Conservation (phyloP, 2,888 invertebrate species). For the Drosophila putrida region DNA sequence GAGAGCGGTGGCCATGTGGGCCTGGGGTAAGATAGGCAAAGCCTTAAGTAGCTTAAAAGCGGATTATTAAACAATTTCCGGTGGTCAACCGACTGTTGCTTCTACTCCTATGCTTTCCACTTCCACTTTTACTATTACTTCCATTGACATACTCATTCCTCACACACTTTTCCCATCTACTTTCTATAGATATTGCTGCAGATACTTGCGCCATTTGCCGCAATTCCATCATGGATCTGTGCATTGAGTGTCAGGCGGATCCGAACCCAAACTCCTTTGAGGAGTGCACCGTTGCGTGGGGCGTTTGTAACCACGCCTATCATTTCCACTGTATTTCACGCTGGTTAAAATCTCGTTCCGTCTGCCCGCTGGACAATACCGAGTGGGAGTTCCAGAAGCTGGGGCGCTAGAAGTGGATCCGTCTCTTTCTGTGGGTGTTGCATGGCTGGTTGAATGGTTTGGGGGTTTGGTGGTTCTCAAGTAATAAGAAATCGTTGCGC, state of each 20-base stretch:
- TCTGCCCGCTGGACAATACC: conserved; percentile 99
- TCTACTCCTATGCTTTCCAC: background rate
- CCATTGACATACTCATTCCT: background rate
- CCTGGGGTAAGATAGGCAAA: conserved; percentile 89
- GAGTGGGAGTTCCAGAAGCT: conserved; percentile 99
- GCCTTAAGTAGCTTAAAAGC: conserved; percentile 44
- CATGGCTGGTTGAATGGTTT: background rate
- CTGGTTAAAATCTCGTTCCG: conserved; percentile 99
- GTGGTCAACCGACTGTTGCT: conserved; percentile 2
- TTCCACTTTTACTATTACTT: background rate
- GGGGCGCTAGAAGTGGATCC: conserved; percentile 84
- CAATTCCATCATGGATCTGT: conserved; percentile 59
- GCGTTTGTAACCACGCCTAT: conserved; percentile 99
- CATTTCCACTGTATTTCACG: conserved; percentile 99
- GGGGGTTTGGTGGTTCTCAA: conserved; percentile 12
- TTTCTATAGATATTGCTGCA: conserved; percentile 87
- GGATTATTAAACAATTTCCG: conserved; percentile 69
- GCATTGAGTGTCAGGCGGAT: conserved; percentile 58
- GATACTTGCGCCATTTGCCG: conserved; percentile 59
- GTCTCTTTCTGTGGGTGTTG: background rate
- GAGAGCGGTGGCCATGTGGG: conserved; percentile 99
- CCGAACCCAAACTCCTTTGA: conserved; percentile 95
- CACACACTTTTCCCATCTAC: too few species aligned
- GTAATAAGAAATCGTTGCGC: conserved; percentile 59
- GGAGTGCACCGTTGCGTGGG: conserved; percentile 99